Evolutionary conservation across 2,888 invertebrate genomes (phyloP), one percentile per base, ranked within the genome.

Genomic region (Leptarthrus brevirostris): DNA sequence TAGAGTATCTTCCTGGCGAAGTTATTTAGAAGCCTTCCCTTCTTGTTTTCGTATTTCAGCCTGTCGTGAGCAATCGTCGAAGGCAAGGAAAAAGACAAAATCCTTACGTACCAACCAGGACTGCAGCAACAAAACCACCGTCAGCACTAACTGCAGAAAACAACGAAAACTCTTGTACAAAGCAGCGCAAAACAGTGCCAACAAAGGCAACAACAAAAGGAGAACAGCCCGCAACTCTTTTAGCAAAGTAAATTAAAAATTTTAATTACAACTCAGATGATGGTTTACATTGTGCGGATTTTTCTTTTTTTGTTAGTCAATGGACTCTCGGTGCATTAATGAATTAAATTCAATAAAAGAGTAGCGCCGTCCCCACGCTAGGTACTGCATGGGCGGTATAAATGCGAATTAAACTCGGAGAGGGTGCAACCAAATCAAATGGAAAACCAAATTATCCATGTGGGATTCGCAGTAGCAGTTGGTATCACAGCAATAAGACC

Each of bases 201-300:
- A 69, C 69, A 73, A 75, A 69, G 69, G 49, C 72, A 58, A 69
- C 70, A 73, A 75, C 74, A 74, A 75, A 74, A 73, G 40, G 40
- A 58, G 44, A 40, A 30, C 64, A 73, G 53, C 69, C 73, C 73
- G 70, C 75, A 75, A 58, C 18, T 74, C 71, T 53, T 64, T 74
- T 54, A 69, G 72, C 56, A 72, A 75, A 75, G 76, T 75, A 76
- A 76, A 76, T 76, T 76, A 76, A 76, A 76, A 76, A 52, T 76
- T 76, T 74, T 76, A 76, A 76, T 76, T 74, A 74, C 64, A 74
- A 66, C 24, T 72, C 66, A 54, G 72, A 72, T 74, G 66, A 72
- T 54, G 64, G 71, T 64, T 56, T 72, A 44, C 56, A 74, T 74
- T 74, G 74, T 74, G 66, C 20, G 22, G 30, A 36, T 52, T 36